Percentiles rank a stretch among this genome's conserved stretches.
Conservation (phyloP, 1,140 invertebrate species). For the Gryon sp. region DNA sequence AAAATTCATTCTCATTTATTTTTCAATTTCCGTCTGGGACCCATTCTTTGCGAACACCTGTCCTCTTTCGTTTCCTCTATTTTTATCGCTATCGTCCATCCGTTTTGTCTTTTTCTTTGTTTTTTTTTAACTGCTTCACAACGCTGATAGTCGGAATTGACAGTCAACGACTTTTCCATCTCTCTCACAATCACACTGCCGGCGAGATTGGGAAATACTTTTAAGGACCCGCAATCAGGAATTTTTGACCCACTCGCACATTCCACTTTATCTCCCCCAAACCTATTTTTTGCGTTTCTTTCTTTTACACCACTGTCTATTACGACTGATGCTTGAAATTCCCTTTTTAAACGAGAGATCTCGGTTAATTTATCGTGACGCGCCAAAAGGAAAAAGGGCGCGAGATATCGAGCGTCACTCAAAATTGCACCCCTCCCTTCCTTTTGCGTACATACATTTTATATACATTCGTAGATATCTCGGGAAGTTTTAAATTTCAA, state of each 20-base stretch:
- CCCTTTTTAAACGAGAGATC: constrained; percentile 47
- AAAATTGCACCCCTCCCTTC: constrained; percentile 29
- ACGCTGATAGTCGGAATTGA: constrained; percentile 44
- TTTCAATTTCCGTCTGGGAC: constrained; percentile 42
- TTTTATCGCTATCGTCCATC: constrained; percentile 9
- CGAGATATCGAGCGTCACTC: constrained; percentile 43
- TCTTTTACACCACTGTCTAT: constrained; percentile 47
- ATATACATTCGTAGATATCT: too few relatives aligned
- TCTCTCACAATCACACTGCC: not conserved
- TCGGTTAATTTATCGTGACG: constrained; percentile 53
- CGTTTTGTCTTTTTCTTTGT: too few relatives aligned
- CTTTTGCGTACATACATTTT: too few relatives aligned
- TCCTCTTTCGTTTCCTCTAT: constrained; percentile 1
- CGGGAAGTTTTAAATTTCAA: too few relatives aligned
- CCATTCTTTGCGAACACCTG: constrained; percentile 37
- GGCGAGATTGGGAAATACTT: constrained; percentile 39
- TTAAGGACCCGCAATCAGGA: constrained; percentile 32
- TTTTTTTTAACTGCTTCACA: constrained; percentile 26
- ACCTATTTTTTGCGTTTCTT: constrained; percentile 14
- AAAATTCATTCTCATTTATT: constrained; percentile 50
- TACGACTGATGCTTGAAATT: constrained; percentile 40
- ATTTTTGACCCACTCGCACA: constrained; percentile 36
- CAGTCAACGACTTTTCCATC: constrained; percentile 14
- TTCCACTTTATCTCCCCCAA: constrained; percentile 2
- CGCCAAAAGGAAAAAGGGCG: constrained; percentile 22